These are phyloP conservation scores for Ageneiosus marmoratus DNA, from an alignment of 2,113 vertebrate species.

Conservation along the genomic window DNA sequence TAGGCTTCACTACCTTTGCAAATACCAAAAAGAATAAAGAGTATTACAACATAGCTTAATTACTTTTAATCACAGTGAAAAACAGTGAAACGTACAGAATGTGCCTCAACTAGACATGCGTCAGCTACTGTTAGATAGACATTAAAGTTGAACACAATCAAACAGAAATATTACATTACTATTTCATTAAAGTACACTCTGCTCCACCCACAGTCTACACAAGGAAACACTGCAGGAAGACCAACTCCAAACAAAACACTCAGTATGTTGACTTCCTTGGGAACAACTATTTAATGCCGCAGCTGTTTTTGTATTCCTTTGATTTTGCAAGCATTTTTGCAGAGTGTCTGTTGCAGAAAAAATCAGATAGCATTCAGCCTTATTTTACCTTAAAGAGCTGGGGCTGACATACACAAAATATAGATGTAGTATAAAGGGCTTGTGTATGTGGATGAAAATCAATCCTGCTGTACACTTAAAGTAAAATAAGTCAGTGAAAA, in stretches of 20 bases:
- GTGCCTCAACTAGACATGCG: background rate
- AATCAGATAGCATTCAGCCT: background rate
- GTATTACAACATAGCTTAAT: background rate
- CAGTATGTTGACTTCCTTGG: background rate
- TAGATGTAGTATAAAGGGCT: background rate
- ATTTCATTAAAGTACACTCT: constrained; percentile 17
- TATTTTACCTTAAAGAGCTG: background rate
- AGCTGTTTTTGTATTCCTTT: constrained; percentile 37
- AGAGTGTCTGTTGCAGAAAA: background rate
- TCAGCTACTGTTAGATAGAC: background rate
- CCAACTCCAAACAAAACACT: constrained; percentile 45
- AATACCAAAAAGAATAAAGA: background rate
- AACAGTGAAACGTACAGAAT: background rate
- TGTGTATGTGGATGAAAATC: background rate
- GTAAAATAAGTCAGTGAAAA: background rate
- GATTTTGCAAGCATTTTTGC: background rate
- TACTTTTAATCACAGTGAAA: background rate
- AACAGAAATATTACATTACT: background rate
- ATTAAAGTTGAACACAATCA: background rate
- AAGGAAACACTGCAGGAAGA: constrained; percentile 38
- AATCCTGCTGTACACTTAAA: background rate
- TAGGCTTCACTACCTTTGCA: background rate
- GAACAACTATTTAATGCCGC: background rate
- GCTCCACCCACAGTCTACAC: constrained; percentile 1
- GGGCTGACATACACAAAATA: background rate